Conservation (phyloP, 2,797 vertebrate genomes). For the Hippocampus kuda region DNA sequence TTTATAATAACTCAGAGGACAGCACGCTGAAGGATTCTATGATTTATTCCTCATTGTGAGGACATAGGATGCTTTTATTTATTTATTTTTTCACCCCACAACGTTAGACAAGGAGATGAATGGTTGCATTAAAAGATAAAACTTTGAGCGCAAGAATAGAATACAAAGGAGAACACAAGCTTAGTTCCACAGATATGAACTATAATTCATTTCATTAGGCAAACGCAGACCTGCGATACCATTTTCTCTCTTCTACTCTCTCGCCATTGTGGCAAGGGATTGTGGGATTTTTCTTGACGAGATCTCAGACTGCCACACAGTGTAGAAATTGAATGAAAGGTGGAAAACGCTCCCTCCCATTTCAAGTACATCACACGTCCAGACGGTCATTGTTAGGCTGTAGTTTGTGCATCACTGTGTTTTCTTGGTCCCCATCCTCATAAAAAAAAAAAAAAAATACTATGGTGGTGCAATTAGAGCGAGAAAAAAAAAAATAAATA, state of each 20-base stretch:
- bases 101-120: slow-evolving; percentile 59
- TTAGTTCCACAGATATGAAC: slow-evolving; percentile 46
- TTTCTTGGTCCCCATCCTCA: background rate
- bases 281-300: slow-evolving; percentile 23
- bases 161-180: slow-evolving; percentile 50
- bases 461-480: background rate
- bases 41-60: slow-evolving; percentile 45
- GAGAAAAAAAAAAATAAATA: background rate
- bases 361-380: slow-evolving; percentile 22
- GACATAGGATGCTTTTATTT: slow-evolving; percentile 46
- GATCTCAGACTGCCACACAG: slow-evolving; percentile 12
- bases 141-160: slow-evolving; percentile 48
- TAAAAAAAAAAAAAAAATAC: background rate
- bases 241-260: slow-evolving; percentile 22
- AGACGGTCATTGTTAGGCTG: slow-evolving; percentile 9
- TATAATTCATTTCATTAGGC: slow-evolving; percentile 49
- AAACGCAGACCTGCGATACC: slow-evolving; percentile 46
- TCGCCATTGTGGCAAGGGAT: slow-evolving; percentile 15
- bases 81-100: slow-evolving; percentile 34
- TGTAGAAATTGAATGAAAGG: slow-evolving; percentile 29
- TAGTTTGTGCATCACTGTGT: background rate
- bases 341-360: slow-evolving; percentile 22
- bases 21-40: slow-evolving; percentile 31
- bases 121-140: slow-evolving; percentile 67
- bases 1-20: slow-evolving; percentile 34